These are phyloP conservation scores for Leptinotarsa haldemani DNA, from an alignment of 2,888 invertebrate genomes.

Conservation along the genomic window DNA sequence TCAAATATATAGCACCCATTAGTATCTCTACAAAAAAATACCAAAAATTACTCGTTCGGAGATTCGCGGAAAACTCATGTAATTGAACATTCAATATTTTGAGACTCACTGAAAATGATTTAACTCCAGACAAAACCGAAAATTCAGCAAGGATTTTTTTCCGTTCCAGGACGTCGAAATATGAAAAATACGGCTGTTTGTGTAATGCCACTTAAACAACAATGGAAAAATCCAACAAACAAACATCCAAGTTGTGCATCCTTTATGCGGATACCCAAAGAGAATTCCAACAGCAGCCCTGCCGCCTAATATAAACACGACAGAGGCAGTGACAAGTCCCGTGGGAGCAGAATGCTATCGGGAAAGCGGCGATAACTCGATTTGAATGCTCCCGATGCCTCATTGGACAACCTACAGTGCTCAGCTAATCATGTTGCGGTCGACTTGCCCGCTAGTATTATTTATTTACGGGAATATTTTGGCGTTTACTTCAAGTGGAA, in stretches of 20 bases:
- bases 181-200: neutral
- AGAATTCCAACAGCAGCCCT: conserved; percentile 14
- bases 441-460: conserved; percentile 47
- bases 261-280: conserved; percentile 4
- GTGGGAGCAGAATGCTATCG: conserved; percentile 53
- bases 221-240: conserved; percentile 5
- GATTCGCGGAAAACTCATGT: too few species aligned
- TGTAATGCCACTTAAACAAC: neutral
- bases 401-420: conserved; percentile 57
- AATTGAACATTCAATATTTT: too few species aligned
- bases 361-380: conserved; percentile 59
- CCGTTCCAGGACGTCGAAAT: neutral
- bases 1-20: too few species aligned
- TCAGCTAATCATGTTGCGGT: conserved; percentile 57
- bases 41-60: too few species aligned
- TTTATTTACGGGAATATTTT: conserved; percentile 46
- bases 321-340: conserved; percentile 57
- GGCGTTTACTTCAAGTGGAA: conserved; percentile 8
- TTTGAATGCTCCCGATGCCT: conserved; percentile 59
- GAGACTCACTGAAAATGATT: too few species aligned
- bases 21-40: too few species aligned
- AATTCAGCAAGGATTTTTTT: neutral
- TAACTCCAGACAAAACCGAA: too few species aligned
- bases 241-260: conserved; percentile 5
- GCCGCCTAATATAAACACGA: conserved; percentile 56